These are phyloP conservation scores for Ectropis grisescens DNA, from an alignment of 1,140 invertebrate species.

Conservation along the genomic window DNA sequence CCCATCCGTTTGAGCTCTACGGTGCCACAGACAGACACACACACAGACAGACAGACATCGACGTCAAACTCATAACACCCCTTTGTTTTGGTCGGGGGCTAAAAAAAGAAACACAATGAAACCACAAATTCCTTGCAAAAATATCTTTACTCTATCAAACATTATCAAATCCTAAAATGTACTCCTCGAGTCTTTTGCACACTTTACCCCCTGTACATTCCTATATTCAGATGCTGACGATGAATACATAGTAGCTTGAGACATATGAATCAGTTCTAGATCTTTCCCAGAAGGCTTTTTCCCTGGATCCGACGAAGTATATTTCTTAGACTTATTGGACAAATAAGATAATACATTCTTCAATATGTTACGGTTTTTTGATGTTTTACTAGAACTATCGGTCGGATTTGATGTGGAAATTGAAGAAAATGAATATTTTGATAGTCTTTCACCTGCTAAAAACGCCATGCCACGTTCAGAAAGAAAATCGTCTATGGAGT, in stretches of 20 bases:
- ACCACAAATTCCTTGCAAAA: not conserved
- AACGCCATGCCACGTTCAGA: slow-evolving; percentile 36
- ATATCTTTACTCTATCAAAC: not conserved
- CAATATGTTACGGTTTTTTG: slow-evolving; percentile 38
- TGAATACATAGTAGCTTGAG: slow-evolving; percentile 31
- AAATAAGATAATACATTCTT: slow-evolving; percentile 35
- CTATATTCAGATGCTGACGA: slow-evolving; percentile 23
- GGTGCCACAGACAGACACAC: no score
- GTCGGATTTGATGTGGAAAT: slow-evolving; percentile 14
- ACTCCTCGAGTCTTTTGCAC: slow-evolving; percentile 22
- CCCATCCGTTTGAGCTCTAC: no score
- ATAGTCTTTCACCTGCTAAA: slow-evolving; percentile 33
- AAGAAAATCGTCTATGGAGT: slow-evolving; percentile 48
- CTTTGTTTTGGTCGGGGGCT: no score
- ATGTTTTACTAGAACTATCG: slow-evolving; percentile 34
- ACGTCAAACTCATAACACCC: no score
- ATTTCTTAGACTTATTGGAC: slow-evolving; percentile 21
- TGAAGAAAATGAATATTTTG: slow-evolving; percentile 34
- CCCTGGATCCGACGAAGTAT: slow-evolving; percentile 35
- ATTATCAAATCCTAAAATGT: slow-evolving; percentile 14
- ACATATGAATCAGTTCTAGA: slow-evolving; percentile 44
- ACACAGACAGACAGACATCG: no score
- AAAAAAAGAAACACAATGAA: no score
- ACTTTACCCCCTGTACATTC: slow-evolving; percentile 12
- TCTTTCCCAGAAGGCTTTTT: slow-evolving; percentile 7